Evolutionary conservation across 2,113 vertebrate species (phyloP).

Genomic region (Entosphenus tridentatus): DNA sequence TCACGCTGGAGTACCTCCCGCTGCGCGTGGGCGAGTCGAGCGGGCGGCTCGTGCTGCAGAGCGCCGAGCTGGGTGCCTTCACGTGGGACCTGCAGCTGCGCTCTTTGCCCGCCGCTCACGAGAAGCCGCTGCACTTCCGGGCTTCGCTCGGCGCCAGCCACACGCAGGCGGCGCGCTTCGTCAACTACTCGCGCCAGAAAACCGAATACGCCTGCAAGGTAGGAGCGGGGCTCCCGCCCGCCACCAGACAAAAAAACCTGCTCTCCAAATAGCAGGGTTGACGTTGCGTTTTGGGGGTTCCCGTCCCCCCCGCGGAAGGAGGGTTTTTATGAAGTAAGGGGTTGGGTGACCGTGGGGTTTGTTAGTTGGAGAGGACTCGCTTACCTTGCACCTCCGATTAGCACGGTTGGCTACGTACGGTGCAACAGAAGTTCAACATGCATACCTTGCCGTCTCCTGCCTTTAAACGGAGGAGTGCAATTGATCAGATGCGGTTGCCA

Average conservation of each 20-base stretch:
- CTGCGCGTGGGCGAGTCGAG: conserved; percentile 26
- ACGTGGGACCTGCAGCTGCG: conserved; percentile 36
- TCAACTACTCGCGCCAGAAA: conserved; percentile 32
- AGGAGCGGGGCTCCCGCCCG: not conserved
- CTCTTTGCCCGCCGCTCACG: conserved; percentile 23
- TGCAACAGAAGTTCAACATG: too few relatives aligned
- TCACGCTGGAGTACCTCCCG: conserved; percentile 49
- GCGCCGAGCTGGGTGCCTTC: conserved; percentile 32
- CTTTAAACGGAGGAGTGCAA: too few relatives aligned
- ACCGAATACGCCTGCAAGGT: conserved; percentile 42
- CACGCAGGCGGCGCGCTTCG: conserved; percentile 27
- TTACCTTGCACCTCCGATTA: too few relatives aligned
- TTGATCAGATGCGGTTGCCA: too few relatives aligned
- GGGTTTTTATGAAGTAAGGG: not conserved
- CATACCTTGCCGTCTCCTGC: too few relatives aligned
- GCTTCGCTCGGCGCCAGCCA: conserved; percentile 33
- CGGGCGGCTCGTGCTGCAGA: conserved; percentile 25
- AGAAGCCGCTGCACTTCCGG: conserved; percentile 35
- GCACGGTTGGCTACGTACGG: too few relatives aligned
- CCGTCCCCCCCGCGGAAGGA: not conserved
- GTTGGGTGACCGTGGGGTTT: too few relatives aligned
- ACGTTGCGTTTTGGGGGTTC: not conserved
- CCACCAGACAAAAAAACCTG: too few relatives aligned
- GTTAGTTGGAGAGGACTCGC: too few relatives aligned
- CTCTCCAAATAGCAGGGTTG: too few relatives aligned